Base-by-base conservation (phyloP, 2,113 vertebrate species). In the Heloderma charlesbogerti region DNA sequence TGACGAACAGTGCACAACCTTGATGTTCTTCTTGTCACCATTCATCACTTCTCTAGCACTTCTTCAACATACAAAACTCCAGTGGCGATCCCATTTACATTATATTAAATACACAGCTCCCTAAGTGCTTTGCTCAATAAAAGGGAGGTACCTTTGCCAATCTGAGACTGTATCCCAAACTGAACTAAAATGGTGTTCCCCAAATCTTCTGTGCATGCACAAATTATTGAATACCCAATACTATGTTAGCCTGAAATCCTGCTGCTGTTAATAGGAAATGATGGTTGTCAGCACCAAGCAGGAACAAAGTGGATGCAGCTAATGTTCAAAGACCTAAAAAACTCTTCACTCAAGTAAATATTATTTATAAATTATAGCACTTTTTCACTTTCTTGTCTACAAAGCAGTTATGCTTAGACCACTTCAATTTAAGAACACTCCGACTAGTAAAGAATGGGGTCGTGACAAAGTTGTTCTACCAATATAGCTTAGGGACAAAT, bases 121-220 rank as follows among this genome's bases (percentile, higher is more conserved):
- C 8, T 12, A 25, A 37, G 34, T 2, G 20, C 20, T 74, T 25
- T 74, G 34, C 25, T 54, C 9, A 18, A 37, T 72, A 69, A 74
- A 20, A 85, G 20, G 8, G 1, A 40, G 25, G 27, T 6, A 18
- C 12, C n/a, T 57, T 31, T 57, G 69, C 45, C n/a, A n/a, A 57
- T 57, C 27, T 57, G 45, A 25, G 48, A 57, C 34, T 75, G 22
- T 37, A 37, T 37, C n/a, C 22, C 22, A 69, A 43, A 40, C 3
- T 37, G 16, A 43, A 72, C 45, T 72, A 51, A 27, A 54, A 57
- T 13, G 27, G 0, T 34, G 71, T 63, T 27, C 12, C n/a, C 4
- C 5, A 0, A 0, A 9, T 88, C 43, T 89, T 72, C 45, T 75
- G 37, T n/a, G 18, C 6, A 16, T 48, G 1, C 34, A 16, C 18